A percentile compares a stretch with the other conserved stretches of the same genome.
These are phyloP conservation scores for Ardeotis arabs DNA, from an alignment of 2,113 vertebrate species.

Conservation along the genomic window DNA sequence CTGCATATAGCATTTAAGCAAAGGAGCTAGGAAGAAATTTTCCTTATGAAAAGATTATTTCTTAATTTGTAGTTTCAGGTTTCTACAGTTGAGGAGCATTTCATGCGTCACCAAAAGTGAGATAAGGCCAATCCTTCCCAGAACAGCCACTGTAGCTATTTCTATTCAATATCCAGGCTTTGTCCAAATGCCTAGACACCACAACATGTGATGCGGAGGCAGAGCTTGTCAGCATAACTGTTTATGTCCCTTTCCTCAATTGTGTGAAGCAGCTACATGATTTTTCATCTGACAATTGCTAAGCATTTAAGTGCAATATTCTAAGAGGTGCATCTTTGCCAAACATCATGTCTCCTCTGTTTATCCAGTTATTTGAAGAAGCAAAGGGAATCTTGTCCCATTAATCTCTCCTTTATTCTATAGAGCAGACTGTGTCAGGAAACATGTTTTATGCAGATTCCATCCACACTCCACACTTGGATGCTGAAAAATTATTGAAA, in stretches of 20 bases:
- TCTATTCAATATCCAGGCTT: background rate
- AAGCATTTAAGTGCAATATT: background rate
- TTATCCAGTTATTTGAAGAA: background rate
- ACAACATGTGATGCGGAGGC: background rate
- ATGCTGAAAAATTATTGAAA: background rate
- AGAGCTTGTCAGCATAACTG: background rate
- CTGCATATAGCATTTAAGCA: background rate
- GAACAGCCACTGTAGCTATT: background rate
- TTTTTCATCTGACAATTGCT: background rate
- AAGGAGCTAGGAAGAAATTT: background rate
- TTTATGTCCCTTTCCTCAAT: background rate
- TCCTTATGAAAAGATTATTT: background rate
- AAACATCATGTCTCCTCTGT: background rate
- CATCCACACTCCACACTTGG: background rate
- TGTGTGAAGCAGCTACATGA: background rate
- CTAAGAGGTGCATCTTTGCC: background rate
- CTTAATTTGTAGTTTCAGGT: background rate
- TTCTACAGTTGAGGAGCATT: background rate
- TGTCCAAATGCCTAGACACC: background rate
- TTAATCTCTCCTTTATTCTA: background rate
- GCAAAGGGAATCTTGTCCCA: background rate
- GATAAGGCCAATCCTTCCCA: background rate
- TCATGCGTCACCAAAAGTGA: background rate
- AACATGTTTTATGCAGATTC: background rate
- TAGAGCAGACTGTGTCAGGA: background rate